Conservation (phyloP, 2,113 vertebrate species). For the Ctenomys sociabilis region DNA sequence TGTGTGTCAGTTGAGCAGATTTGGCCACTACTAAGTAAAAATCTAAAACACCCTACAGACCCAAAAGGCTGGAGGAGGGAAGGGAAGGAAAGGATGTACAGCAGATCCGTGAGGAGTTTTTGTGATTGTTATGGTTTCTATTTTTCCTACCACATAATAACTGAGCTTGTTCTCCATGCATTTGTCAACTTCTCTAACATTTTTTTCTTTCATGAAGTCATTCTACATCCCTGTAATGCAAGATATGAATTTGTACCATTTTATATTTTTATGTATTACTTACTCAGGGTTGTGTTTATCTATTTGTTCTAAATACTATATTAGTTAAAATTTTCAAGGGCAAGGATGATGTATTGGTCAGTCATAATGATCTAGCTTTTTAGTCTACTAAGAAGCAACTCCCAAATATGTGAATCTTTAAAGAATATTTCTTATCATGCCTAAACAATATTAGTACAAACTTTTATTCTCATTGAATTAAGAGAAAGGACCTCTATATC, state of each 20-base stretch:
- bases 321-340: constrained; percentile 39
- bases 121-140: neutral
- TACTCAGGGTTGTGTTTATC: neutral
- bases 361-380: constrained; percentile 13
- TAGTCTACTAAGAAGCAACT: neutral
- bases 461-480: no score
- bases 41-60: neutral
- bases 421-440: constrained; percentile 3
- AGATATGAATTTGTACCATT: constrained; percentile 8
- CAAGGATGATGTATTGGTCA: neutral
- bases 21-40: neutral
- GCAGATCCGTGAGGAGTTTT: neutral
- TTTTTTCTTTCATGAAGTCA: neutral
- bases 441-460: no score
- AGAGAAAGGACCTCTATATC: no score
- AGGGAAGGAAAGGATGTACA: neutral
- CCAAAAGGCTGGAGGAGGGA: neutral
- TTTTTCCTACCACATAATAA: neutral
- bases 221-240: neutral
- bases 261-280: constrained; percentile 4
- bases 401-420: neutral
- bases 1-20: neutral
- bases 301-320: neutral
- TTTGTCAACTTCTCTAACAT: neutral
- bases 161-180: neutral